Evolutionary conservation across 1,140 invertebrate species (phyloP).

Genomic region (Danaus plexippus): DNA sequence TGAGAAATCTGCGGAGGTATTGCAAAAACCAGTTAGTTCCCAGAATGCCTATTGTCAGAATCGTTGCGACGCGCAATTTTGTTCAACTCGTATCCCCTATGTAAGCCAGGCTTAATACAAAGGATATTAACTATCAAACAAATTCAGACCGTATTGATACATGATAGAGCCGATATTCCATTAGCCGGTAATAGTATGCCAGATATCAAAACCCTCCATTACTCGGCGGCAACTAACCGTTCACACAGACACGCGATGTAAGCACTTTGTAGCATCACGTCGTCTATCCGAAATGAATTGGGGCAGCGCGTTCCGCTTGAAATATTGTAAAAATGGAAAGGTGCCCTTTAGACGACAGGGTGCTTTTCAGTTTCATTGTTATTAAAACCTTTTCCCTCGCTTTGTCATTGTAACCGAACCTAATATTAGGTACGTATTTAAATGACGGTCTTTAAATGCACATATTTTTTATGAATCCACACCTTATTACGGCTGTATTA

Average conservation of each 20-base stretch:
- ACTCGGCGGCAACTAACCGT: conserved; percentile 41
- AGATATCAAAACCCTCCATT: conserved; percentile 49
- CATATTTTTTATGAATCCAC: conserved; percentile 16
- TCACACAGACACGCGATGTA: conserved; percentile 30
- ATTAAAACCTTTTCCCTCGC: conserved; percentile 33
- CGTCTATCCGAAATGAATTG: conserved; percentile 7
- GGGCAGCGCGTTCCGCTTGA: conserved; percentile 35
- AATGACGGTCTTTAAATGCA: conserved; percentile 10
- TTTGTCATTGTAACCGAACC: conserved; percentile 34
- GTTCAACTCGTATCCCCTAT: conserved; percentile 55
- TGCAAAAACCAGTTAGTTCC: conserved; percentile 50
- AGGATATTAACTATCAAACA: conserved; percentile 20
- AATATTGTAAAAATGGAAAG: conserved; percentile 25
- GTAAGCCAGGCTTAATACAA: conserved; percentile 36
- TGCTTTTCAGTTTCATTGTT: conserved; percentile 53
- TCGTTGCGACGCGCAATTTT: conserved; percentile 58
- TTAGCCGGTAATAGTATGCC: conserved; percentile 10
- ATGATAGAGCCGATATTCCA: conserved; percentile 19
- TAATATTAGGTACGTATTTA: conserved; percentile 46
- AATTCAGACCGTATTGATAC: conserved; percentile 18
- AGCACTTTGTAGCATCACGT: conserved; percentile 18
- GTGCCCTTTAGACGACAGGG: conserved; percentile 35
- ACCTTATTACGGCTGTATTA: conserved; percentile 28
- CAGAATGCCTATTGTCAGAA: conserved; percentile 58
- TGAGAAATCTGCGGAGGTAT: conserved; percentile 53